Evolutionary conservation across 1,140 invertebrate genomes (phyloP), one percentile per base, ranked within the genome.

Genomic region (Tetranychus cinnabarinus): DNA sequence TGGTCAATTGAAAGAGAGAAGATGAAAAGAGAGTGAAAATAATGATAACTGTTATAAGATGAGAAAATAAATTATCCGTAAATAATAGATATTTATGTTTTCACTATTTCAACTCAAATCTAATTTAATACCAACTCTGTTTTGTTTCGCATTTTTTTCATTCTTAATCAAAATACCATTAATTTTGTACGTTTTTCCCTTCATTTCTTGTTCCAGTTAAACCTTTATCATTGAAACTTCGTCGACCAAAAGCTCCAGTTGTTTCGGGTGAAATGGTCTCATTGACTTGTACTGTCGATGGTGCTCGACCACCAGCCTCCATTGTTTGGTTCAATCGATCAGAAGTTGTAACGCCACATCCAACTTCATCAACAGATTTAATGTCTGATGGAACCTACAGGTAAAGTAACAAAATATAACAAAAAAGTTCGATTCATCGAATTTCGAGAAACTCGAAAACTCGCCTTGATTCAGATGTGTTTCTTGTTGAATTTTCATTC

Each of bases 321-420:
- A 68, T 70, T 39, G 65, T 63, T 31, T 70, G 69, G 69, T 70
- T 67, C 61, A 69, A 69, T 61, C 54, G 67, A 13, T 66, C 65
- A 4, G 61, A 65, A 48, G 60, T 64, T 23, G 65, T 69, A 1
- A 39, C 56, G 3, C 66, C 65, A 0, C 63, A 65, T 46, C 68
- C 68, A 10, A 47, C 61, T 1, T 46, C 65, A 1, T 66, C 62
- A 3, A 63, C 58, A 31, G 68, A 69, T 31, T 55, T 67, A 33
- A 66, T 68, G 62, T 64, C 58, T 23, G 68, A 69, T 42, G 66
- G 67, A 12, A 69, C 68, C 12, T 69, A 64, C 48, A 50, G 67
- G 60, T 61, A 46, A 55, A 37, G 6, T 23, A 23, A 23, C 23
- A 23, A 23, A 23, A 23, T 23, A 23, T 23, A 0, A 23, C 23